Evolutionary conservation across 1,140 invertebrate genomes (phyloP), one percentile per base, ranked within the genome.

Genomic region (Lordiphosa collinella): DNA sequence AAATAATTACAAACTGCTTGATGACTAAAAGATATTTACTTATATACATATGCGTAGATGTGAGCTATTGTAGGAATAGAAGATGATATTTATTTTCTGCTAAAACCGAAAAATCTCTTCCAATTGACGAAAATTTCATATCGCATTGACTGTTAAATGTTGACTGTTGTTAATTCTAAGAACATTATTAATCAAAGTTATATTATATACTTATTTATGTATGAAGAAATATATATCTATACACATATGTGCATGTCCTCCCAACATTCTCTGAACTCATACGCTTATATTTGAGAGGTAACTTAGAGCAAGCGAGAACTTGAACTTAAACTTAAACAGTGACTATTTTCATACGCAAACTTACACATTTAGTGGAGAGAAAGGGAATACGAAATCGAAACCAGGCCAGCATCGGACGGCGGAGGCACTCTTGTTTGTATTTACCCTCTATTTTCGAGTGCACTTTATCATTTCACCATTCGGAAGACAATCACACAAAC

Each of bases 121-220:
- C 76, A 86, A 68, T 56, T 52, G 53, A 62, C 66, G 49, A 63
- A 58, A 38, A 68, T 74, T 74, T 84, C 84, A 87, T 87, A 87
- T 87, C 85, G 86, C 64, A 87, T 72, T 86, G 80, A 88, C 86
- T 88, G 86, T 88, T 88, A 40, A 88, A 76, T 88, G 86, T 88
- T 87, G 76, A 88, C 80, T 87, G 80, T 87, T 79, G 78, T 69
- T 76, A 84, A 65, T 71, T 60, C 63, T 66, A 84, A 78, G 63
- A 56, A 63, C 34, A 49, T 53, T 31, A 37, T 48, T 63, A 63
- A 68, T 57, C 53, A 67, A 63, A 62, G 63, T 54, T 47, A 71
- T 51, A 57, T 47, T 35, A 34, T 10, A 66, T 57, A 66, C n/a
- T n/a, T 57, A 53, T 60, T 54, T 55, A 72, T 47, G 50, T 47